phyloP scores from a whole-genome alignment of 2,888 invertebrate species.

The Drosophila limbata region DNA sequence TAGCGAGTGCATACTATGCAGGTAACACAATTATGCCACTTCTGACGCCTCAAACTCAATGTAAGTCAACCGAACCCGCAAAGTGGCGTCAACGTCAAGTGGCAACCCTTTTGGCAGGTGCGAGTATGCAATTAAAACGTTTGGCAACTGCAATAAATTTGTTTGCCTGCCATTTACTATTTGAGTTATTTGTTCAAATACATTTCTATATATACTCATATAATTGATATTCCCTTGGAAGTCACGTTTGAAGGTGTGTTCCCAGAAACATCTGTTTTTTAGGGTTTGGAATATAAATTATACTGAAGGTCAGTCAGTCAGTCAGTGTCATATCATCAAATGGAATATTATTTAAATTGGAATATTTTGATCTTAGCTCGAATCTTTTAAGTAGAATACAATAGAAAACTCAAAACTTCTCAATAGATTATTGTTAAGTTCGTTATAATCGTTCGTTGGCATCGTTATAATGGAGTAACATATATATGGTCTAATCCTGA shows the following conservation, averaged over 20 bases:
- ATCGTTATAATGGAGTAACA: too few species aligned
- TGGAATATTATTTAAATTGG: too few species aligned
- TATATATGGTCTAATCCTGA: too few species aligned
- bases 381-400: neutral
- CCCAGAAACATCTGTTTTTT: neutral
- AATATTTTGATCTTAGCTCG: neutral
- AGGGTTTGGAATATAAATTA: conserved; percentile 2
- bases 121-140: conserved; percentile 34
- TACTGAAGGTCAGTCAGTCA: neutral
- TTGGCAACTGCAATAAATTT: conserved; percentile 24
- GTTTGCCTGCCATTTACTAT: conserved; percentile 6
- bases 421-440: too few species aligned
- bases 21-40: conserved; percentile 39
- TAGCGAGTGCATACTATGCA: conserved; percentile 9
- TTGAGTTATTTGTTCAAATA: conserved; percentile 24
- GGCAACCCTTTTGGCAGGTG: conserved; percentile 9
- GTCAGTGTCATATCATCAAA: neutral
- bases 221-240: neutral
- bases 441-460: too few species aligned
- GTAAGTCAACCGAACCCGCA: conserved; percentile 39
- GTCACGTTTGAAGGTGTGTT: conserved; percentile 24
- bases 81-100: conserved; percentile 21
- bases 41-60: conserved; percentile 22
- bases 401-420: too few species aligned
- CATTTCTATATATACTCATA: neutral